Percentiles rank a stretch among this genome's conserved stretches.
phyloP scores from a whole-genome alignment of 2,797 vertebrate species.

The Acipenser transmontanus region DNA sequence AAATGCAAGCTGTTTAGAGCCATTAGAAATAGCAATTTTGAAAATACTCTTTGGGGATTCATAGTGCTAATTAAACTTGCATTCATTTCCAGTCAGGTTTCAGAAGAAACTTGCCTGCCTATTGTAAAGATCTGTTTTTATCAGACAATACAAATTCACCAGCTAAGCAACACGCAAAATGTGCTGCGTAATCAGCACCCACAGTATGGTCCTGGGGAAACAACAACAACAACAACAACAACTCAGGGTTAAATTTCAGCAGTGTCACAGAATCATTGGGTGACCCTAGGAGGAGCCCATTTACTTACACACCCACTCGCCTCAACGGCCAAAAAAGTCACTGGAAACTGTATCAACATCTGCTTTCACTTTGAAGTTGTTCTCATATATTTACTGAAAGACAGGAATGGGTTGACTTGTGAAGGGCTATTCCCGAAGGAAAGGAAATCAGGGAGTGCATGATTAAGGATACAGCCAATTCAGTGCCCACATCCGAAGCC shows the following conservation, averaged over 20 bases:
- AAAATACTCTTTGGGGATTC: constrained; percentile 13
- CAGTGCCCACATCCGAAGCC: constrained; percentile 90
- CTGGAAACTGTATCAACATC: background rate
- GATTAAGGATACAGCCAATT: constrained; percentile 88
- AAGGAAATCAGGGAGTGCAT: background rate
- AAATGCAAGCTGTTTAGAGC: background rate
- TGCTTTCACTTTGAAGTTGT: background rate
- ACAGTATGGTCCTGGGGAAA: background rate
- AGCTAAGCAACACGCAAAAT: background rate
- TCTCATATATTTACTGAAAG: background rate
- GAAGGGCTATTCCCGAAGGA: background rate
- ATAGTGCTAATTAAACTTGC: constrained; percentile 25
- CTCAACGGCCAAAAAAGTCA: background rate
- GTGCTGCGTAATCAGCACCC: background rate
- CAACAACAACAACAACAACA: too few species aligned
- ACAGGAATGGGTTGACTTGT: background rate
- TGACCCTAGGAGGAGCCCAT: background rate
- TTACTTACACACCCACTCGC: background rate
- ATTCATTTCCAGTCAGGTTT: constrained; percentile 13
- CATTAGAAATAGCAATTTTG: constrained; percentile 6
- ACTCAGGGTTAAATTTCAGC: too few species aligned
- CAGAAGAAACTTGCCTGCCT: constrained; percentile 8
- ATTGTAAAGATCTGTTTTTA: constrained; percentile 1
- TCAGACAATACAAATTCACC: constrained; percentile 7
- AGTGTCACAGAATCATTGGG: background rate